Conservation (phyloP, 2,888 invertebrate genomes). For the Eristalinus sepulchralis region DNA sequence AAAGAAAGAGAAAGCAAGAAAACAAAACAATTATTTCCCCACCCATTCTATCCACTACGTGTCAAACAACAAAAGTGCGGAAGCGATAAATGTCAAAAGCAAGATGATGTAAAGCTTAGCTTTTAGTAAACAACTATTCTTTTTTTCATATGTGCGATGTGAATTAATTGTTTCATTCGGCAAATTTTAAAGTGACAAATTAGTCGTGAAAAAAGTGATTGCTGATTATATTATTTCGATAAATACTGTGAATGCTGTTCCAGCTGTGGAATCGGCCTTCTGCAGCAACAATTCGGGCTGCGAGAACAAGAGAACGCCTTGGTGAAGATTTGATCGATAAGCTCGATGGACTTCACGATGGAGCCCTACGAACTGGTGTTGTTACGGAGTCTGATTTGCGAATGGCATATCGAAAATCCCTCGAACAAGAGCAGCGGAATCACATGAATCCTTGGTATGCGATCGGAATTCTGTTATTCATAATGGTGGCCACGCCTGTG, state of each 20-base stretch:
- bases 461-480: slow-evolving; percentile 77
- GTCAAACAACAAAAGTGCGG: slow-evolving; percentile 43
- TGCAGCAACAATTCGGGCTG: slow-evolving; percentile 74
- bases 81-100: slow-evolving; percentile 48
- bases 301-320: slow-evolving; percentile 75
- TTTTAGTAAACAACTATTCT: slow-evolving; percentile 64
- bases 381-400: slow-evolving; percentile 77
- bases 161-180: slow-evolving; percentile 20
- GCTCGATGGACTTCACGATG: slow-evolving; percentile 77
- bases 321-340: slow-evolving; percentile 75
- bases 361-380: slow-evolving; percentile 77
- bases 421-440: slow-evolving; percentile 76
- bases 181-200: slow-evolving; percentile 34
- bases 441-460: slow-evolving; percentile 77
- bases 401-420: slow-evolving; percentile 77
- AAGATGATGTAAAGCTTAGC: slow-evolving; percentile 61
- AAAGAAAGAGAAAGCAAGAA: slow-evolving; percentile 39
- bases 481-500: slow-evolving; percentile 79
- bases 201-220: slow-evolving; percentile 9
- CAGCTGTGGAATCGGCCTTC: slow-evolving; percentile 78
- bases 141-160: slow-evolving; percentile 51
- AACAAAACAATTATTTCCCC: slow-evolving; percentile 32
- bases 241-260: slow-evolving; percentile 60
- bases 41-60: slow-evolving; percentile 15
- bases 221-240: background rate